These are phyloP conservation scores for Gulo gulo DNA, from an alignment of 2,113 vertebrate species.

Conservation along the genomic window DNA sequence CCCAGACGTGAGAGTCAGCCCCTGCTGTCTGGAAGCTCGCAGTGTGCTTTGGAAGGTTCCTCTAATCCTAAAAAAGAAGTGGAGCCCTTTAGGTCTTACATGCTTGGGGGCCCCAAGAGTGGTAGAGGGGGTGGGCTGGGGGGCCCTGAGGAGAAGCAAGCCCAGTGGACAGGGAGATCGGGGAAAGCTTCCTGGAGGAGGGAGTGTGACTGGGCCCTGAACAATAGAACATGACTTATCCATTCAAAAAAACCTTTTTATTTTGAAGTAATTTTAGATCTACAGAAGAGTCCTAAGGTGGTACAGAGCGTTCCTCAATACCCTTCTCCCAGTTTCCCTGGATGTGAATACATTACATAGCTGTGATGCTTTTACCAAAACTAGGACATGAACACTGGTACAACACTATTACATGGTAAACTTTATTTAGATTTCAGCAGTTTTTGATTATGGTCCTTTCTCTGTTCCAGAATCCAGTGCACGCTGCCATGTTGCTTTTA, in stretches of 20 bases:
- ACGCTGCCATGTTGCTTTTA: fast-evolving
- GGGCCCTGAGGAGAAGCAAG: not conserved
- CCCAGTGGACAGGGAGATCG: not conserved
- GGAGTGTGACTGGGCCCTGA: not conserved
- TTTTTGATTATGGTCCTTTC: not conserved
- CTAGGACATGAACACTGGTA: fast-evolving
- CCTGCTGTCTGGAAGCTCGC: not conserved
- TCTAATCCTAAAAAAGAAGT: not conserved
- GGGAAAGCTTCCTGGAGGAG: not conserved
- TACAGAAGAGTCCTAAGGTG: not conserved
- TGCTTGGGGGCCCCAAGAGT: not conserved
- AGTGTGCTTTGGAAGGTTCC: not conserved
- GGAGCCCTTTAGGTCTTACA: not conserved
- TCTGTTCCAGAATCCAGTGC: not conserved
- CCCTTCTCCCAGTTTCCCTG: no score
- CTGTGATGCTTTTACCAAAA: not conserved
- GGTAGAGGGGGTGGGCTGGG: not conserved
- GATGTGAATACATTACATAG: no score
- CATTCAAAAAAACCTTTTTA: not conserved
- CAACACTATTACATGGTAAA: not conserved
- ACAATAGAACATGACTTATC: not conserved
- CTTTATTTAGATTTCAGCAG: not conserved
- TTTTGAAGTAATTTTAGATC: not conserved
- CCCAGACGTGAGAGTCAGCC: not conserved
- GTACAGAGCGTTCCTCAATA: not conserved